Conservation (phyloP, 2,888 invertebrate species). For the Eilema depressum region DNA sequence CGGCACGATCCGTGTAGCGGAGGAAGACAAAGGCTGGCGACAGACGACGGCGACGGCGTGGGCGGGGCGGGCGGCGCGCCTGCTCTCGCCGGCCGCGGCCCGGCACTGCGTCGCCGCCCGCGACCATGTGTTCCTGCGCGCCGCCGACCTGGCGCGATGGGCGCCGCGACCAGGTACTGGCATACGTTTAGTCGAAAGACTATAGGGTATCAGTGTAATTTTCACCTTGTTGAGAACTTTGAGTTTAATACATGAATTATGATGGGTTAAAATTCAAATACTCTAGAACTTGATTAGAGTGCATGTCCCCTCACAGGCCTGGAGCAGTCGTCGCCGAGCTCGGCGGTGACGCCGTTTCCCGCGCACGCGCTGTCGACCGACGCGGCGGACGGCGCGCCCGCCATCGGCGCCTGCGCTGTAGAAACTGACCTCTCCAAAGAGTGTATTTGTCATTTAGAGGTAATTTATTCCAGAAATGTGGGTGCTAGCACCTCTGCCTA, state of each 20-base stretch:
- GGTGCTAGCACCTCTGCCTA: no score
- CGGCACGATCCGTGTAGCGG: constrained; percentile 94
- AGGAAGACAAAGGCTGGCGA: constrained; percentile 95
- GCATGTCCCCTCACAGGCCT: constrained; percentile 84
- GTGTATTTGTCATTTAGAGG: constrained; percentile 94
- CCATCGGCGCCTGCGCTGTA: constrained; percentile 88
- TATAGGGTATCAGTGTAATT: no score
- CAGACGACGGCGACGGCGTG: constrained; percentile 94
- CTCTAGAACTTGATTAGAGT: not conserved
- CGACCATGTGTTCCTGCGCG: constrained; percentile 92
- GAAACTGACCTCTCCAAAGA: constrained; percentile 90
- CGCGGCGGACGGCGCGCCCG: constrained; percentile 68
- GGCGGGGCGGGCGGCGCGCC: constrained; percentile 90
- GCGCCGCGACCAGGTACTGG: constrained; percentile 90
- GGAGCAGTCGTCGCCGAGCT: constrained; percentile 90
- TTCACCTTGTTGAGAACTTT: no score
- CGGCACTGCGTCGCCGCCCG: constrained; percentile 92
- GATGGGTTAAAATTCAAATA: no score
- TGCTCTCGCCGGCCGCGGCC: constrained; percentile 87
- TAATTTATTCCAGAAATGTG: constrained; percentile 12
- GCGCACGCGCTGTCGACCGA: constrained; percentile 74
- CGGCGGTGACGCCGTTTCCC: constrained; percentile 91
- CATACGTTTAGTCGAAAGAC: no score
- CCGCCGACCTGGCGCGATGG: constrained; percentile 93
- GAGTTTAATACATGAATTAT: no score